Percentiles rank a stretch among this genome's conserved stretches.
These are phyloP conservation scores for Catostylus mosaicus DNA, from an alignment of 30 jellyfish, hydroid and myxozoan species.

Conservation along the genomic window DNA sequence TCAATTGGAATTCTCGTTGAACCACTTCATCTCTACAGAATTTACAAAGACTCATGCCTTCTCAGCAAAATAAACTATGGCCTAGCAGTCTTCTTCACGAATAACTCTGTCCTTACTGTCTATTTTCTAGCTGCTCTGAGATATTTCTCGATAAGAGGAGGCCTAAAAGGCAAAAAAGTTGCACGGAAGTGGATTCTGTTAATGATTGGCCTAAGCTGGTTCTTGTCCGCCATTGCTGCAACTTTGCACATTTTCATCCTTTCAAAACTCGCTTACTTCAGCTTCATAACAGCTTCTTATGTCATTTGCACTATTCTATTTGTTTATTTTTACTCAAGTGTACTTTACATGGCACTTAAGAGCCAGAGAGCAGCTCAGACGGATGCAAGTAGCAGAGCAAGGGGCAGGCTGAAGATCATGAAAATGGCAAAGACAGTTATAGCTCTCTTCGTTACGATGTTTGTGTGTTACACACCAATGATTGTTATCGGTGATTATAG, in stretches of 20 bases:
- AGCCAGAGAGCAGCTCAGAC: slow-evolving; percentile 2
- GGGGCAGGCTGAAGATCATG: not conserved
- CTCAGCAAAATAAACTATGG: slow-evolving; percentile 37
- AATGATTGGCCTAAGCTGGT: slow-evolving; percentile 33
- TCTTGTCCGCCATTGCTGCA: slow-evolving; percentile 8
- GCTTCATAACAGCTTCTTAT: slow-evolving; percentile 40
- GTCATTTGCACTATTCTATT: slow-evolving; percentile 16
- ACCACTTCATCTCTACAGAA: slow-evolving; percentile 45
- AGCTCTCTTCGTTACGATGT: slow-evolving; percentile 39
- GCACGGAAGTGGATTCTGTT: slow-evolving; percentile 8
- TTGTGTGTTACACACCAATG: slow-evolving; percentile 47
- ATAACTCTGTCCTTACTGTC: slow-evolving; percentile 36
- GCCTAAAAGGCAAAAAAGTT: slow-evolving; percentile 41
- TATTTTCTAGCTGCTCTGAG: slow-evolving; percentile 39
- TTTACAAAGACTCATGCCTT: slow-evolving; percentile 53
- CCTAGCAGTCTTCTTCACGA: slow-evolving; percentile 32
- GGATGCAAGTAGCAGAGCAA: not conserved
- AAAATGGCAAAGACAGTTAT: slow-evolving; percentile 28
- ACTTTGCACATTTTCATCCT: slow-evolving; percentile 22
- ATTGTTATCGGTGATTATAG: slow-evolving; percentile 37
- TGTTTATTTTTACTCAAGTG: slow-evolving; percentile 44
- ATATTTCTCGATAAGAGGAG: slow-evolving; percentile 27
- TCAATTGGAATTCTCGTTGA: slow-evolving; percentile 33
- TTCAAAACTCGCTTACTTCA: slow-evolving; percentile 45
- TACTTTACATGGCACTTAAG: slow-evolving; percentile 21